phyloP scores from a whole-genome alignment of 2,888 invertebrate species.

The Phorcus lineatus region DNA sequence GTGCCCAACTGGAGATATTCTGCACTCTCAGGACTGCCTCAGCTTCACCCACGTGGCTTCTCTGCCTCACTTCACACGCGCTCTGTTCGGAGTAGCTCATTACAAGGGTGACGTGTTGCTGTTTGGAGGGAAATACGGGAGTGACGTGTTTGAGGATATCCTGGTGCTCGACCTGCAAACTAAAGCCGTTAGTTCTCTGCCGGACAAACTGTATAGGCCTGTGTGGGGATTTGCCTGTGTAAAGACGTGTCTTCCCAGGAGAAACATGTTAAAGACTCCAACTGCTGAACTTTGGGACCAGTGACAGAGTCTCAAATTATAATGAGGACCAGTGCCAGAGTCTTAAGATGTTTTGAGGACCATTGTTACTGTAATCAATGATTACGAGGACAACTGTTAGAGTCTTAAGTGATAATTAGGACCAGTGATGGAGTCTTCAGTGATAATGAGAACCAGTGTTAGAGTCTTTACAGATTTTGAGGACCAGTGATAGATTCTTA shows the following conservation, averaged over 20 bases:
- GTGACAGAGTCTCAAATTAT: background rate
- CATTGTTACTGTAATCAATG: too few species aligned
- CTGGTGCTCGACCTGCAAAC: slow-evolving; percentile 33
- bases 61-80: slow-evolving; percentile 37
- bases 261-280: slow-evolving; percentile 25
- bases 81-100: slow-evolving; percentile 31
- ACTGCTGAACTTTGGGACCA: slow-evolving; percentile 17
- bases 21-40: slow-evolving; percentile 33
- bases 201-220: slow-evolving; percentile 29
- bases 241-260: slow-evolving; percentile 19
- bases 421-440: too few species aligned
- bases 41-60: slow-evolving; percentile 23
- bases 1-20: slow-evolving; percentile 35
- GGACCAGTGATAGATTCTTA: background rate
- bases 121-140: slow-evolving; percentile 34
- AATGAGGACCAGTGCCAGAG: too few species aligned
- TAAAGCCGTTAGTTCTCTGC: slow-evolving; percentile 20
- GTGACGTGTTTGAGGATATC: slow-evolving; percentile 34
- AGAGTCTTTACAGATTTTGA: too few species aligned
- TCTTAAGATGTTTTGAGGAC: too few species aligned
- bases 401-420: too few species aligned
- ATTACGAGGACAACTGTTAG: background rate
- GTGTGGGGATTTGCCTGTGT: slow-evolving; percentile 35
- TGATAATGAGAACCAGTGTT: too few species aligned
- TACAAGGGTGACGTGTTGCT: slow-evolving; percentile 25